phyloP scores from a whole-genome alignment of 2,888 invertebrate species.

The Ennomos erosarius region DNA sequence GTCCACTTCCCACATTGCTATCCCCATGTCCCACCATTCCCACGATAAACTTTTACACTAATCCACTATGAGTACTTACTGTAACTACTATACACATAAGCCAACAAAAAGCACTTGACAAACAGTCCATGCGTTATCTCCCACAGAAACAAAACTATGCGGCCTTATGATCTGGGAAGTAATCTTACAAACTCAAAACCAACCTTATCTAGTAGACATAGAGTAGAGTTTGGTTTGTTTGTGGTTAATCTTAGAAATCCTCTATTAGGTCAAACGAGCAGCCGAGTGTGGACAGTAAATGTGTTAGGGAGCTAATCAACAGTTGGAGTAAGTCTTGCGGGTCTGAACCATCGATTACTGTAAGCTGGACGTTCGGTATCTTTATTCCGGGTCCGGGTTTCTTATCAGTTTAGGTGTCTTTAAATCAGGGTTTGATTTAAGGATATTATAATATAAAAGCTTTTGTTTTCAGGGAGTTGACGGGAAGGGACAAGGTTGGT shows the following conservation, averaged over 20 bases:
- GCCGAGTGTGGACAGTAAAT: slow-evolving; percentile 40
- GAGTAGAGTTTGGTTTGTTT: slow-evolving; percentile 1
- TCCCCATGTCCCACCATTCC: no score
- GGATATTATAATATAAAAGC: no score
- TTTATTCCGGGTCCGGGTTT: slow-evolving; percentile 16
- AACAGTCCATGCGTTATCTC: slow-evolving; percentile 39
- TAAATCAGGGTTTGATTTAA: not conserved
- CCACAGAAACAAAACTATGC: slow-evolving; percentile 37
- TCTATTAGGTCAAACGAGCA: slow-evolving; percentile 41
- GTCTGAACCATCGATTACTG: slow-evolving; percentile 26
- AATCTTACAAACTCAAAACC: not conserved
- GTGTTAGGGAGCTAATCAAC: slow-evolving; percentile 40
- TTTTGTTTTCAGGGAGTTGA: no score
- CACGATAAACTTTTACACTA: slow-evolving; percentile 12
- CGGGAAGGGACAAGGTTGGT: no score
- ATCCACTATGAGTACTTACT: slow-evolving; percentile 31
- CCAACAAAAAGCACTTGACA: slow-evolving; percentile 37
- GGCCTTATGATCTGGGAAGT: slow-evolving; percentile 35
- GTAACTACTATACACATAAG: slow-evolving; percentile 29
- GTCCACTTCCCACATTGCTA: no score
- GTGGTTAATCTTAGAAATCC: slow-evolving; percentile 38
- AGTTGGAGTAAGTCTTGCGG: slow-evolving; percentile 30
- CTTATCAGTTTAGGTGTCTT: slow-evolving; percentile 7
- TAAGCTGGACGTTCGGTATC: slow-evolving; percentile 20
- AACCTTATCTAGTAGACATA: slow-evolving; percentile 10